Percentiles rank a stretch among this genome's conserved stretches.
Evolutionary conservation across 2,113 vertebrate species (phyloP).

Genomic region (Stigmatopora nigra): DNA sequence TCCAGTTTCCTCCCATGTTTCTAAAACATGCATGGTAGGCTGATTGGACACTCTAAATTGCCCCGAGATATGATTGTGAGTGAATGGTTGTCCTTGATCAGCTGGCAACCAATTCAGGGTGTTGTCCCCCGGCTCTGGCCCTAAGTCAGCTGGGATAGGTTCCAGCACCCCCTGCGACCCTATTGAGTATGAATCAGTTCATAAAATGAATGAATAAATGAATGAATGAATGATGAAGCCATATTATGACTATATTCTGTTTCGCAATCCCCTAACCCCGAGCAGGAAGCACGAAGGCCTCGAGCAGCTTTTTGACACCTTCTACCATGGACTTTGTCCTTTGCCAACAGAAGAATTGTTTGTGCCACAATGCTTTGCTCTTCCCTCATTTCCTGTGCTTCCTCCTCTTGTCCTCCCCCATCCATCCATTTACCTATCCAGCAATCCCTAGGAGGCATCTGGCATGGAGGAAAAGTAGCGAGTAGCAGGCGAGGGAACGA

Average conservation of each 20-base stretch:
- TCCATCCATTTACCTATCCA: slow-evolving; percentile 62
- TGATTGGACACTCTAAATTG: too few species aligned
- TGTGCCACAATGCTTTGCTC: slow-evolving; percentile 59
- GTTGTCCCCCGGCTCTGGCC: too few species aligned
- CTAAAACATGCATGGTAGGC: too few species aligned
- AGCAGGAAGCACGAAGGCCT: background rate
- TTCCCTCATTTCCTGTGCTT: slow-evolving; percentile 54
- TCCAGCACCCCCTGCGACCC: too few species aligned
- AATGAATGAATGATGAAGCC: too few species aligned
- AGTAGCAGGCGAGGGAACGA: slow-evolving; percentile 56
- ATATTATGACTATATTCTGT: background rate
- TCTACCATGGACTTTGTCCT: slow-evolving; percentile 35
- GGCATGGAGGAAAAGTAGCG: slow-evolving; percentile 53
- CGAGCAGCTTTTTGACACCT: slow-evolving; percentile 13
- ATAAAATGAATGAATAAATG: too few species aligned
- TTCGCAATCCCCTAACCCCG: background rate
- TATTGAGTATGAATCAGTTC: too few species aligned
- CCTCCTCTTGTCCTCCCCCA: slow-evolving; percentile 29
- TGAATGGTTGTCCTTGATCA: too few species aligned
- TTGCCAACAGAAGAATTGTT: slow-evolving; percentile 57
- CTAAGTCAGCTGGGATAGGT: too few species aligned
- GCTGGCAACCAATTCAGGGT: too few species aligned
- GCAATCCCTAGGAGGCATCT: slow-evolving; percentile 65
- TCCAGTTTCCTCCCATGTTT: too few species aligned
- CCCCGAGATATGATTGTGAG: too few species aligned